Evolutionary conservation across 2,888 invertebrate species (phyloP).

Genomic region (Euphydryas editha): DNA sequence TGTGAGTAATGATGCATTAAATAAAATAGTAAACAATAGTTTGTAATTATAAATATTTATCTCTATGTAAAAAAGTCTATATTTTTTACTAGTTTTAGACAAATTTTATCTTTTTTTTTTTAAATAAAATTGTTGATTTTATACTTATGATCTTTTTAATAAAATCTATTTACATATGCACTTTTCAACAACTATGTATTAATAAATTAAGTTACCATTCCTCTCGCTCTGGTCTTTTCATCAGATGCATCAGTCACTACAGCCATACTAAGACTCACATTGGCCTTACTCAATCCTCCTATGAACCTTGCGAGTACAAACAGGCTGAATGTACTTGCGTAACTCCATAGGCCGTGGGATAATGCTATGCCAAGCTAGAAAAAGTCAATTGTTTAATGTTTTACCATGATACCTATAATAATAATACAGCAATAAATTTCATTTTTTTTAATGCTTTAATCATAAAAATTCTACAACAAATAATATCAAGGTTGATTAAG

Average conservation of each 20-base stretch:
- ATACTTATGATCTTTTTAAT: too few species aligned
- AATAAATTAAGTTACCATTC: slow-evolving; percentile 89
- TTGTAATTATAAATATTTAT: too few species aligned
- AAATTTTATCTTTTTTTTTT: too few species aligned
- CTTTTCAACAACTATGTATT: background rate
- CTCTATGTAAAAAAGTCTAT: too few species aligned
- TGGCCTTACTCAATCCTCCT: slow-evolving; percentile 98
- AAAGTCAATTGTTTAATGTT: background rate
- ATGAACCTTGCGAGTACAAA: slow-evolving; percentile 97
- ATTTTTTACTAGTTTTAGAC: too few species aligned
- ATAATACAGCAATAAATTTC: background rate
- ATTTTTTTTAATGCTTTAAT: background rate
- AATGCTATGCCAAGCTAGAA: slow-evolving; percentile 91
- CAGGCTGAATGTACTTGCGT: slow-evolving; percentile 92
- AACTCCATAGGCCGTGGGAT: slow-evolving; percentile 95
- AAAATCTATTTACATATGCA: too few species aligned
- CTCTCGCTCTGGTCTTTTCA: slow-evolving; percentile 92
- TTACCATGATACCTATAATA: background rate
- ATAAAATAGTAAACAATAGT: too few species aligned
- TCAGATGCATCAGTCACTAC: slow-evolving; percentile 96
- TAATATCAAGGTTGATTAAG: too few species aligned
- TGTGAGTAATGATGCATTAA: too few species aligned
- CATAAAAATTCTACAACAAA: too few species aligned
- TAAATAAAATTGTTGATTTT: too few species aligned
- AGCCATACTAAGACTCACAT: slow-evolving; percentile 97